phyloP scores from a whole-genome alignment of 1,140 invertebrate species.

The Panagrolaimus sp. region DNA sequence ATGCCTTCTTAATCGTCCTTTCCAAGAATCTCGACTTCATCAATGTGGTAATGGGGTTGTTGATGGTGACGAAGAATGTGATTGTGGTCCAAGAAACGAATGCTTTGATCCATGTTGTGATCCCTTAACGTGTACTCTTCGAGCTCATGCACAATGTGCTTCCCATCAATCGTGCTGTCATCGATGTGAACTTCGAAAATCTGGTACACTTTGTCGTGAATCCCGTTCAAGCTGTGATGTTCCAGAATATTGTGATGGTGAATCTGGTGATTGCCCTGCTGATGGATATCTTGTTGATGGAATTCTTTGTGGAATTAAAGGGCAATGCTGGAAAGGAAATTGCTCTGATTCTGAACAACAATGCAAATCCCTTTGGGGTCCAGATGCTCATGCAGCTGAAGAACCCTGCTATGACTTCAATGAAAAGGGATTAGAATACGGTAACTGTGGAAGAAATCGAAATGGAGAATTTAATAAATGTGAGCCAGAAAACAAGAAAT shows the following conservation, averaged over 20 bases:
- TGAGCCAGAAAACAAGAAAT: conserved; percentile 41
- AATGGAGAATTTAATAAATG: conserved; percentile 45
- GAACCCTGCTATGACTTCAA: conserved; percentile 52
- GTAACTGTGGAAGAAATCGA: conserved; percentile 49
- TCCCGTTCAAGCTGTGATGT: conserved; percentile 52
- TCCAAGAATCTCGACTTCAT: conserved; percentile 52
- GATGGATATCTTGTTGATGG: conserved; percentile 58
- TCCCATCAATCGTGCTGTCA: conserved; percentile 56
- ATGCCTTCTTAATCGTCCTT: conserved; percentile 53
- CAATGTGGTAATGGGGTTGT: conserved; percentile 57
- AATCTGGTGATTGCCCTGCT: conserved; percentile 53
- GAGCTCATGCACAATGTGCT: conserved; percentile 56
- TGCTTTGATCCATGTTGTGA: conserved; percentile 58
- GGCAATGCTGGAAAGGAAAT: conserved; percentile 58
- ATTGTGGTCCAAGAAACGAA: conserved; percentile 56
- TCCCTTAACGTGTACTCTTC: conserved; percentile 55
- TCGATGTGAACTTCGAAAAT: conserved; percentile 47
- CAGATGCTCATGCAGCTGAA: conserved; percentile 44
- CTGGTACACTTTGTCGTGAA: conserved; percentile 49
- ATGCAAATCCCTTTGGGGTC: conserved; percentile 53
- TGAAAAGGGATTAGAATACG: conserved; percentile 55
- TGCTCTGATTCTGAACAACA: conserved; percentile 52
- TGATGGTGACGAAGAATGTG: conserved; percentile 55
- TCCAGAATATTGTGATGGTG: conserved; percentile 55
- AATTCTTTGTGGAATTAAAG: conserved; percentile 52